Base-by-base conservation (phyloP, 2,113 vertebrate species). In the Bolborhynchus lineola region DNA sequence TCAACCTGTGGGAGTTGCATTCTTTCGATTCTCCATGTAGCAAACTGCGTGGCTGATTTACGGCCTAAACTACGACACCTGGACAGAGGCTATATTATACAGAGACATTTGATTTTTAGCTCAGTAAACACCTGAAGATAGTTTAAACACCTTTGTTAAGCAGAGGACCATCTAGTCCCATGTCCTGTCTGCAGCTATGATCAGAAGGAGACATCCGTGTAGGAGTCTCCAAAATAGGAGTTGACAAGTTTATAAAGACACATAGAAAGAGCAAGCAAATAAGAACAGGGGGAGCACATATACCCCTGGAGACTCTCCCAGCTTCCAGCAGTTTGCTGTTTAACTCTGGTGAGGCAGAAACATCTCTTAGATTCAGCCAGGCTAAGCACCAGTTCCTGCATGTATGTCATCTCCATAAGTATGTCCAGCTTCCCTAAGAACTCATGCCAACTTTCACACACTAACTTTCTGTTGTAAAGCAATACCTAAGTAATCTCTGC, bases 301-400 rank as follows among this genome's bases (percentile, higher is more conserved):
- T 3, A 1, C 31, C 28, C 11, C 62, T 53, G 16, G 35, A 88
- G 26, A 42, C 7, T 76, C 15, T 63, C 6, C 8, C 26, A 64
- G 35, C 7, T 86, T n/a, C 33, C 26, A 71, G 2, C 2, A 46
- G 8, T 80, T 68, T 88, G 3, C 16, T 50, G 16, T 76, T 16
- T 3, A 6, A 37, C 9, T 78, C 37, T 87, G 6, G 23, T 62
- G 44, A 90, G 15, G 28, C 3, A 59, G 42, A 95, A 90, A 31
- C 16, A 0, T 44, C 10, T 78, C 35, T 14, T 16, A 37, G 8
- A 52, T 39, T 79, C 16, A 37, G 10, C 12, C 53, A n/a, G 23
- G 6, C 20, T 3, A 31, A 50, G 6, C 31, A 3, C 5, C 1
- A 1, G 7, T 12, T 81, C 24, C 24, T 53, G 9, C 12, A 28